Base-by-base conservation (phyloP, 1,140 invertebrate species). In the Rhyacophila brunnea region DNA sequence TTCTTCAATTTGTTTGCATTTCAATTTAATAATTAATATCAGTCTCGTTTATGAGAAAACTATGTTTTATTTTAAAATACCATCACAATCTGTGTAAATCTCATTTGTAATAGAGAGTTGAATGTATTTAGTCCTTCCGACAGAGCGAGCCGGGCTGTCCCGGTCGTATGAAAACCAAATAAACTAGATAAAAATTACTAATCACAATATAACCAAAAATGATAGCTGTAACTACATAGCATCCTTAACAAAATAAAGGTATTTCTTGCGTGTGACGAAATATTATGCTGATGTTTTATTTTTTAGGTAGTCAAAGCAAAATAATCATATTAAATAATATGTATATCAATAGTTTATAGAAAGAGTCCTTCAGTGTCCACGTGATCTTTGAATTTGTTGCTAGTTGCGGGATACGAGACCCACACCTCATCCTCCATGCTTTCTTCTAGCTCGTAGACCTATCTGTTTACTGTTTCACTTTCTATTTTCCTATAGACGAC, bases 171-270 rank as follows among this genome's bases (percentile, higher is more conserved):
- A 58, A 64, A 60, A 65, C 62, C 62, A 65, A 65, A 65, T 60
- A 60, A 65, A 55, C 58, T 65, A 65, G 62, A 60, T 56, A 52
- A 65, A 28, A 59, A 35, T 53, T 65, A 65, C 62, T 65, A 65
- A 65, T 65, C 62, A 65, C 62, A 40, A 55, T 60, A 60, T 65
- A 65, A 65, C 62, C 62, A 65, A 65, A 63, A 59, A 59, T 61
- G 52, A 64, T 64, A 64, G 62, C 62, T 64, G 62, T 65, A 65
- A 54, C 62, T 65, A 46, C 58, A 60, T 65, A 65, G 62, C 62
- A 58, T 57, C 49, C 62, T 58, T 56, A 57, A 56, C 51, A 64
- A 64, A 49, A 57, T 59, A 60, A 65, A 60, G 35, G 38, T 57
- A 60, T 58, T 54, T 65, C 58, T 65, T 65, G 62, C 58, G 62